Evolutionary conservation across 2,797 vertebrate species (phyloP).

Genomic region (Microctenopoma lineatum): DNA sequence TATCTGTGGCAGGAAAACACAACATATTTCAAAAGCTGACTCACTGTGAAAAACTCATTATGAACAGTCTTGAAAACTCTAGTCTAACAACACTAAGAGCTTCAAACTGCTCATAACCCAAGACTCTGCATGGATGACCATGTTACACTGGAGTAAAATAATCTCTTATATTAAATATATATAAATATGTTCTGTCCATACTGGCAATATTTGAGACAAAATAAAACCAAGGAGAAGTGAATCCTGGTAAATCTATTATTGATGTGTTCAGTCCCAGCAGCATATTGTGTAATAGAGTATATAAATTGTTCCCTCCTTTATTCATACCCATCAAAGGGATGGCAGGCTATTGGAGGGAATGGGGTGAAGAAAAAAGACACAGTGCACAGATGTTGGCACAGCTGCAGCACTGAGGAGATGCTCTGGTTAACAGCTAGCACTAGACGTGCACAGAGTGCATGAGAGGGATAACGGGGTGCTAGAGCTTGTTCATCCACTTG

Average conservation of each 20-base stretch:
- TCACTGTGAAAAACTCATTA: background rate
- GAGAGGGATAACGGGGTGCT: slow-evolving; percentile 41
- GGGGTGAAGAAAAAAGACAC: slow-evolving; percentile 85
- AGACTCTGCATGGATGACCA: background rate
- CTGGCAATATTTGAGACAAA: slow-evolving; percentile 37
- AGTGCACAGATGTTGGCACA: slow-evolving; percentile 91
- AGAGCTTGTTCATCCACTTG: slow-evolving; percentile 60
- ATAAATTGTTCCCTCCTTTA: slow-evolving; percentile 85
- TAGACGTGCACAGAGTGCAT: slow-evolving; percentile 67
- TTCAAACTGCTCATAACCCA: background rate
- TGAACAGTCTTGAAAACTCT: background rate
- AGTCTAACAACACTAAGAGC: no score
- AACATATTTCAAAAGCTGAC: background rate
- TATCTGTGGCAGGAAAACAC: background rate
- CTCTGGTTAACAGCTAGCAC: slow-evolving; percentile 65
- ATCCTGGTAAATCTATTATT: slow-evolving; percentile 75
- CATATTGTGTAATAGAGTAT: slow-evolving; percentile 78
- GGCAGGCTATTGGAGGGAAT: slow-evolving; percentile 90
- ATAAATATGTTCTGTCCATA: background rate
- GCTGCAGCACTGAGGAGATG: slow-evolving; percentile 80
- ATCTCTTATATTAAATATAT: background rate
- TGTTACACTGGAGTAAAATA: background rate
- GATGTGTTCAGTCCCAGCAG: slow-evolving; percentile 67
- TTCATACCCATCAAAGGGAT: slow-evolving; percentile 90
- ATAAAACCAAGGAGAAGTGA: slow-evolving; percentile 41